Conservation (phyloP, 2,888 invertebrate species). For the Beris morrisii region DNA sequence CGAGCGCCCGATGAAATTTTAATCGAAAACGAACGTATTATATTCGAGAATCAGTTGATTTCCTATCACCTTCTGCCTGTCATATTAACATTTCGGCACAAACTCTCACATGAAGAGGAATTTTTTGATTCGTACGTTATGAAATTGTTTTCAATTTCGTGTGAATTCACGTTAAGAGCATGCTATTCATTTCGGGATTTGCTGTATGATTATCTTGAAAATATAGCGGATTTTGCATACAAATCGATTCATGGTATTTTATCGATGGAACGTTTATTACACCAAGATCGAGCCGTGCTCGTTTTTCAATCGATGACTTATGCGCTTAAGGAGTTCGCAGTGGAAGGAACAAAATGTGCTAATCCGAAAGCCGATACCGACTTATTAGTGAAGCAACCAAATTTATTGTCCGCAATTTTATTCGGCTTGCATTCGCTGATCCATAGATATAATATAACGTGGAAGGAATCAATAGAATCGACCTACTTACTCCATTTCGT, state of each 20-base stretch:
- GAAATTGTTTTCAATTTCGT: slow-evolving; percentile 65
- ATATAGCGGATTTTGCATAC: slow-evolving; percentile 49
- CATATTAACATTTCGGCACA: slow-evolving; percentile 55
- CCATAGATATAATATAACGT: slow-evolving; percentile 70
- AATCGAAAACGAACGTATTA: slow-evolving; percentile 50
- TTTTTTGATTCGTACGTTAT: slow-evolving; percentile 62
- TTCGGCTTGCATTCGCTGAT: slow-evolving; percentile 67
- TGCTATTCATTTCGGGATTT: slow-evolving; percentile 63
- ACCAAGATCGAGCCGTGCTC: slow-evolving; percentile 64
- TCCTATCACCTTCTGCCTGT: slow-evolving; percentile 67
- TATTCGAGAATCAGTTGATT: slow-evolving; percentile 64
- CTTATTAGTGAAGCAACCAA: slow-evolving; percentile 56
- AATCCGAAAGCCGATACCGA: slow-evolving; percentile 46
- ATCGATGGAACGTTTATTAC: slow-evolving; percentile 59
- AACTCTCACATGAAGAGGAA: slow-evolving; percentile 49
- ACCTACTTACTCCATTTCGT: slow-evolving; percentile 64
- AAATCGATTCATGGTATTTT: slow-evolving; percentile 53
- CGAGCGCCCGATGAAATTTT: slow-evolving; percentile 51
- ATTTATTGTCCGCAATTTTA: slow-evolving; percentile 66
- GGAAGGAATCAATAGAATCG: slow-evolving; percentile 78
- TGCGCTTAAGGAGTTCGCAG: slow-evolving; percentile 61
- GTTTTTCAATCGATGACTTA: slow-evolving; percentile 66
- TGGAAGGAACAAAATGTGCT: slow-evolving; percentile 25
- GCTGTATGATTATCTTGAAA: slow-evolving; percentile 40
- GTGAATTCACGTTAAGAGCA: slow-evolving; percentile 65